Percentiles rank a stretch among this genome's conserved stretches.
phyloP scores from a whole-genome alignment of 2,113 vertebrate species.

The Ciconia maguari region DNA sequence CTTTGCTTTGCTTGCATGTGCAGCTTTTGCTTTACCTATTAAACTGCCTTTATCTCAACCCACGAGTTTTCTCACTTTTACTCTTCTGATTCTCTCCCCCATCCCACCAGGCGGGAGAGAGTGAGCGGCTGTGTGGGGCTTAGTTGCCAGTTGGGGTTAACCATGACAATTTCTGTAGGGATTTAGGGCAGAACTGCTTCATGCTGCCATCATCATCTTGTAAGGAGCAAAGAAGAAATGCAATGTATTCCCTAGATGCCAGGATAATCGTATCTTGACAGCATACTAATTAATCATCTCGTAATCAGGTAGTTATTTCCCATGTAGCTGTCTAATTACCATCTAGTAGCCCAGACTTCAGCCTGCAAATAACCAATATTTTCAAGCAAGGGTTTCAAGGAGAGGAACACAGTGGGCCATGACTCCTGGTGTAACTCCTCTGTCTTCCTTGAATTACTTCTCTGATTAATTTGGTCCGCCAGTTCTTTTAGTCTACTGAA shows the following conservation, averaged over 20 bases:
- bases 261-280: slow-evolving; percentile 20
- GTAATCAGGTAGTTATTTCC: slow-evolving; percentile 42
- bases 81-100: no score
- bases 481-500: neutral
- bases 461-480: neutral
- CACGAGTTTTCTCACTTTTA: no score
- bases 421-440: neutral
- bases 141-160: no score
- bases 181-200: slow-evolving; percentile 12
- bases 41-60: no score
- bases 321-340: slow-evolving; percentile 44
- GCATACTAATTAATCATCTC: slow-evolving; percentile 40
- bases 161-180: neutral
- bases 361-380: neutral
- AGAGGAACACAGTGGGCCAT: neutral
- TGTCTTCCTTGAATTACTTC: neutral
- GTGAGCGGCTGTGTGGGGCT: no score
- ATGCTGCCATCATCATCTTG: neutral
- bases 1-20: no score
- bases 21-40: no score
- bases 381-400: neutral
- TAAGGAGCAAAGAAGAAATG: slow-evolving; percentile 14
- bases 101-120: no score
- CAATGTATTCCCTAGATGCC: slow-evolving; percentile 2
- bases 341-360: neutral